These are phyloP conservation scores for Vanessa cardui DNA, from an alignment of 2,888 invertebrate genomes.

Conservation along the genomic window DNA sequence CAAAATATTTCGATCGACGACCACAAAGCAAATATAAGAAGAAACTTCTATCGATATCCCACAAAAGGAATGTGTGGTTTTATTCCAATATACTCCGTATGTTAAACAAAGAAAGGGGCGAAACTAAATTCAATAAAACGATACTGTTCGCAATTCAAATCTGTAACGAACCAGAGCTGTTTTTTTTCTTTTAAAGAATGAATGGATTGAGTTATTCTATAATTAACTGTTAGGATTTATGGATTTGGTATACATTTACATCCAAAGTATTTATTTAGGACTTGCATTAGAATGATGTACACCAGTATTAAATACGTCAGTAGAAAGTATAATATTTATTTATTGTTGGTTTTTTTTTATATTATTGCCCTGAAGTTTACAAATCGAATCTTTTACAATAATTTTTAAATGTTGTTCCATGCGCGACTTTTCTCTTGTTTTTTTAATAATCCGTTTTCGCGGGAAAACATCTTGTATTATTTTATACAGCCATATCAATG, in stretches of 20 bases:
- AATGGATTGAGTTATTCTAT: neutral
- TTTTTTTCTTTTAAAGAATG: neutral
- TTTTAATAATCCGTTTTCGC: too few species aligned
- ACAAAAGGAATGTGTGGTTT: constrained; percentile 15
- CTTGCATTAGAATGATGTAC: too few species aligned
- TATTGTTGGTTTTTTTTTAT: too few species aligned
- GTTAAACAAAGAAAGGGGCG: constrained; percentile 13
- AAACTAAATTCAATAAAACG: constrained; percentile 19
- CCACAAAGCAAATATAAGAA: neutral
- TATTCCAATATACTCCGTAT: constrained; percentile 15
- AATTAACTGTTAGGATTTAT: neutral
- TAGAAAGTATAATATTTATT: too few species aligned
- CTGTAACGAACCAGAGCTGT: neutral
- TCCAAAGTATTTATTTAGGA: neutral
- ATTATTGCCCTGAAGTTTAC: too few species aligned
- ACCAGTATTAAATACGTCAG: too few species aligned
- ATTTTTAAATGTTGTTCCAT: too few species aligned
- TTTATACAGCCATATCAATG: too few species aligned
- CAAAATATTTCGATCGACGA: neutral
- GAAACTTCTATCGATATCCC: constrained; percentile 7
- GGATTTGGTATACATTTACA: neutral
- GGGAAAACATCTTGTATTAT: too few species aligned
- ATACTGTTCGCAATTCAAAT: constrained; percentile 13
- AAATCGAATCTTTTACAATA: too few species aligned
- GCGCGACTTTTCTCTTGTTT: too few species aligned